Percentiles rank a stretch among this genome's conserved stretches.
phyloP scores from a whole-genome alignment of 2,797 vertebrate species.

The Mus minutoides region DNA sequence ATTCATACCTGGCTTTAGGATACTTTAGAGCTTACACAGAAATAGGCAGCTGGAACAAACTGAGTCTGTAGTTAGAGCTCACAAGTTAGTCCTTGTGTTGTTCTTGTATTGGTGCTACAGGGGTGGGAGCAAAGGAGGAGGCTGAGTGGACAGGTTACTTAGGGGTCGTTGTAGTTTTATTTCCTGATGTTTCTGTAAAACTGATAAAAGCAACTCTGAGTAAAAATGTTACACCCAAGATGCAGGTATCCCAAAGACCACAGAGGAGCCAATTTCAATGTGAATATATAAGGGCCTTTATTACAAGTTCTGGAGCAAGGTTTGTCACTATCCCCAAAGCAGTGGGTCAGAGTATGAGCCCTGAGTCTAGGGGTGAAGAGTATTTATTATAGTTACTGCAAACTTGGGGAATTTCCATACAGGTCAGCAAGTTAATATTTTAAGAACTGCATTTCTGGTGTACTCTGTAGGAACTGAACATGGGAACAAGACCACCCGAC shows the following conservation, averaged over 20 bases:
- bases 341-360: not conserved
- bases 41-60: not conserved
- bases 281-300: not conserved
- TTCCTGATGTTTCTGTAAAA: not conserved
- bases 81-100: not conserved
- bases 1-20: not conserved
- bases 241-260: not conserved
- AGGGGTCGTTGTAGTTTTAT: not conserved
- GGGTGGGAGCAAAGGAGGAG: not conserved
- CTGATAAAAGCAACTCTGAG: not conserved
- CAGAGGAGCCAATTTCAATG: not conserved
- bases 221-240: not conserved
- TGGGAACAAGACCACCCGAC: too few species aligned
- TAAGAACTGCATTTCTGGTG: not conserved
- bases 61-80: not conserved
- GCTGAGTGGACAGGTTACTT: not conserved
- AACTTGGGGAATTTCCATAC: not conserved
- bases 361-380: not conserved
- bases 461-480: not conserved
- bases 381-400: not conserved
- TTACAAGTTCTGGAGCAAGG: not conserved
- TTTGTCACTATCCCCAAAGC: not conserved
- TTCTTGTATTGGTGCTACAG: not conserved
- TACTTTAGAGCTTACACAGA: not conserved
- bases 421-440: not conserved